Conservation (phyloP, 2,113 vertebrate genomes). For the Passer montanus region DNA sequence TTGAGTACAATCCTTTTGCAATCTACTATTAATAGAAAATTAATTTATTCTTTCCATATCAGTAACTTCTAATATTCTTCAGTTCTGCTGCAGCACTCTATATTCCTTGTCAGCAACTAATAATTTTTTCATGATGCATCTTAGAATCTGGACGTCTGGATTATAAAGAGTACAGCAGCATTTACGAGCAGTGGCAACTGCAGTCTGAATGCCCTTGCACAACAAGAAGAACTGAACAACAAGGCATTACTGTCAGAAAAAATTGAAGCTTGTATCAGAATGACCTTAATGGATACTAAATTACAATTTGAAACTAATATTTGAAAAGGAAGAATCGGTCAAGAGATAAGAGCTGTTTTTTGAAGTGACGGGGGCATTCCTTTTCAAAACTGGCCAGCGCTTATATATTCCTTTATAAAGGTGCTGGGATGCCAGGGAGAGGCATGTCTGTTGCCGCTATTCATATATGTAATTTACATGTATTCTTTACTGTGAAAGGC, state of each 20-base stretch:
- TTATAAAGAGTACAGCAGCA: background rate
- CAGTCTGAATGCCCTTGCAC: background rate
- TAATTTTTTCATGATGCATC: background rate
- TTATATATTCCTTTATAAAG: background rate
- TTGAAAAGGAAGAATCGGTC: background rate
- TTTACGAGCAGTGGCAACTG: background rate
- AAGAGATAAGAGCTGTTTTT: fast-evolving
- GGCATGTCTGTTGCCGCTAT: background rate
- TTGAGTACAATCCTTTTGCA: background rate
- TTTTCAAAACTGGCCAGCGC: fast-evolving
- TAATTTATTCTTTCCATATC: background rate
- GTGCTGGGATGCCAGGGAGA: background rate
- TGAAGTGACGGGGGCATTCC: fast-evolving
- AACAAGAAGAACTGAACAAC: background rate
- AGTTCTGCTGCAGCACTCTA: background rate
- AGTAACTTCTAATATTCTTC: background rate
- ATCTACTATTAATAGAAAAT: background rate
- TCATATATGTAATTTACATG: background rate
- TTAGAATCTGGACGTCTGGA: fast-evolving
- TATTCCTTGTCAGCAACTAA: background rate
- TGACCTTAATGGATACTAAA: background rate
- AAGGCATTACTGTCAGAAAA: background rate
- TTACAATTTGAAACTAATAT: background rate
- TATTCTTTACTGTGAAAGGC: background rate
- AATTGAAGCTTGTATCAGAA: background rate